Percentiles rank a stretch among this genome's conserved stretches.
Conservation (phyloP, 2,888 invertebrate genomes). For the Pristionchus fissidentatus region DNA sequence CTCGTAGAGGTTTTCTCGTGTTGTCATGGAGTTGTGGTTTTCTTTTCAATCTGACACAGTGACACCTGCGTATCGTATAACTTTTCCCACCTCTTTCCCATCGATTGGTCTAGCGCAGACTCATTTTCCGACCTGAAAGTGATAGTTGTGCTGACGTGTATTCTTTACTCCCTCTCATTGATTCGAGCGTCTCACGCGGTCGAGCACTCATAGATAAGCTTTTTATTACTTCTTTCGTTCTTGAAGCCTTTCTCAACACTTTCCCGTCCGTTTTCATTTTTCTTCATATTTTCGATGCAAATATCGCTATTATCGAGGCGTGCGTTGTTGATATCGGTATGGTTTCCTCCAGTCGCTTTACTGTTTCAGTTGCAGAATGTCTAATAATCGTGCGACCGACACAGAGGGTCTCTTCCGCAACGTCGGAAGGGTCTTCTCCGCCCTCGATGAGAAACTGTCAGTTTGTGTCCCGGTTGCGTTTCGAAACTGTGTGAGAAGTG, state of each 20-base stretch:
- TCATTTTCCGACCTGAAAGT: neutral
- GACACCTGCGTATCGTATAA: neutral
- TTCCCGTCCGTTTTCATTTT: neutral
- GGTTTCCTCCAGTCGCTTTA: neutral
- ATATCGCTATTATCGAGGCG: too few relatives aligned
- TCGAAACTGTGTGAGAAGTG: neutral
- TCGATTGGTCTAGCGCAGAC: neutral
- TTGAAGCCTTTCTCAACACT: neutral
- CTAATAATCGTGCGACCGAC: slow-evolving; percentile 16
- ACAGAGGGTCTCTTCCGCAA: slow-evolving; percentile 54
- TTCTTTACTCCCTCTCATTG: slow-evolving; percentile 14
- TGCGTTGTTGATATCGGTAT: neutral
- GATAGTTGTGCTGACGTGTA: slow-evolving; percentile 25
- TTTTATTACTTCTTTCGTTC: slow-evolving; percentile 1
- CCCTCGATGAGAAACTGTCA: slow-evolving; percentile 64
- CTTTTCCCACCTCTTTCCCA: neutral
- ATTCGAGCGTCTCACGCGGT: slow-evolving; percentile 22
- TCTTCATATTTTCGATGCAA: too few relatives aligned
- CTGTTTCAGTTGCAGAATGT: neutral
- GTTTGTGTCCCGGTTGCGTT: slow-evolving; percentile 31
- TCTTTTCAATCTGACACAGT: neutral
- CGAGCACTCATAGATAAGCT: neutral
- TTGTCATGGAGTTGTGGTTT: slow-evolving; percentile 6
- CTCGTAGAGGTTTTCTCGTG: neutral
- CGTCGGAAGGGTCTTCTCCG: slow-evolving; percentile 57